phyloP scores from a whole-genome alignment of 2,797 vertebrate species.

The Prionace glauca region DNA sequence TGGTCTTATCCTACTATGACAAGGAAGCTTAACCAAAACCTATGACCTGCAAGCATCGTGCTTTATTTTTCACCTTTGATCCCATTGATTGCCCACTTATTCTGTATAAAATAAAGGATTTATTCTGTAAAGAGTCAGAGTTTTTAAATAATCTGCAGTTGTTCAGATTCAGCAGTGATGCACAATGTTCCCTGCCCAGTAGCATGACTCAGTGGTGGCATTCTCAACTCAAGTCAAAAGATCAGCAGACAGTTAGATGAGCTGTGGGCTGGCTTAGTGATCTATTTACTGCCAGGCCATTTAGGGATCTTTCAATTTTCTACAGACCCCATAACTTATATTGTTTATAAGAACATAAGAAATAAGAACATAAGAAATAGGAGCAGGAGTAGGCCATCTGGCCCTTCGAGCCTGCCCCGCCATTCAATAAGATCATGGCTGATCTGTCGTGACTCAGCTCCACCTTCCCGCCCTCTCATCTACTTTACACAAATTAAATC shows the following conservation, averaged over 20 bases:
- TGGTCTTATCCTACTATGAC: not conserved
- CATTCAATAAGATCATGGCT: no score
- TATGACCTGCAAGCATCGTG: not conserved
- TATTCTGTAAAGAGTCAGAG: not conserved
- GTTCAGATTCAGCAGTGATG: not conserved
- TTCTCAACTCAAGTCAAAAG: not conserved
- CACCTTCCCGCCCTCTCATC: no score
- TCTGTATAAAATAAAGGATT: not conserved
- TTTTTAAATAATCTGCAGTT: not conserved
- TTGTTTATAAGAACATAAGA: no score
- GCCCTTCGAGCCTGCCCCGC: no score
- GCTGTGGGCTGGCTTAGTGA: not conserved
- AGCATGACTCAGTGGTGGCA: not conserved
- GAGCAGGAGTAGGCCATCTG: no score
- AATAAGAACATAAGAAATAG: no score
- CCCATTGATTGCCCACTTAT: not conserved
- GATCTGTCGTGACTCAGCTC: no score
- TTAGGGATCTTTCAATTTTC: not conserved
- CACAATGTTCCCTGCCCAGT: not conserved
- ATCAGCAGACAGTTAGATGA: not conserved
- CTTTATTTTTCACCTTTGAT: not conserved
- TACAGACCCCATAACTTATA: not conserved
- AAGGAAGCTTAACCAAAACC: not conserved
- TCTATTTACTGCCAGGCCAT: not conserved
- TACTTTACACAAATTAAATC: not conserved